A percentile compares a stretch with the other conserved stretches of the same genome.
These are phyloP conservation scores for Eueides isabella DNA, from an alignment of 1,140 invertebrate species.

Conservation along the genomic window DNA sequence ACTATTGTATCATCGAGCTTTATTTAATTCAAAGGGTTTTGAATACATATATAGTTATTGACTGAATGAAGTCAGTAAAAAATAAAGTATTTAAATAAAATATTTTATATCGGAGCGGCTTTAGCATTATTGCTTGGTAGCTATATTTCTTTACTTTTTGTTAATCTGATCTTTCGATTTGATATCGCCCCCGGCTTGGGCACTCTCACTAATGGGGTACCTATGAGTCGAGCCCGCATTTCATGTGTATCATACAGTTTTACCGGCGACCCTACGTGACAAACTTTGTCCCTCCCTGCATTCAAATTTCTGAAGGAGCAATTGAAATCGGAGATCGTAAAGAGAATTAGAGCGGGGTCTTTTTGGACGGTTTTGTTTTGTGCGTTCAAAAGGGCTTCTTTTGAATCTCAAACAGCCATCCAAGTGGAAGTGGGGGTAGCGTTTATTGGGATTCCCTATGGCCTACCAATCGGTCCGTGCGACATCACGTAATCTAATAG, in stretches of 20 bases:
- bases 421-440: constrained; percentile 76
- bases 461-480: constrained; percentile 75
- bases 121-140: constrained; percentile 51
- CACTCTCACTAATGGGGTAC: constrained; percentile 79
- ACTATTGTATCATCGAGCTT: constrained; percentile 53
- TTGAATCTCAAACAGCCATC: constrained; percentile 78
- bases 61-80: constrained; percentile 69
- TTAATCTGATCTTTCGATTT: constrained; percentile 75
- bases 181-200: constrained; percentile 71
- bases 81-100: constrained; percentile 72
- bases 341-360: constrained; percentile 81
- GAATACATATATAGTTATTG: constrained; percentile 58
- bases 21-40: constrained; percentile 72
- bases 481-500: constrained; percentile 79
- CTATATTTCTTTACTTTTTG: constrained; percentile 69
- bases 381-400: constrained; percentile 76
- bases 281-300: constrained; percentile 80
- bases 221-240: constrained; percentile 76
- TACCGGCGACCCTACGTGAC: constrained; percentile 76
- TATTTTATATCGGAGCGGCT: constrained; percentile 79
- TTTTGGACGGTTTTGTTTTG: constrained; percentile 78
- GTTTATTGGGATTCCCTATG: constrained; percentile 79
- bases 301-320: constrained; percentile 82
- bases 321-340: constrained; percentile 82
- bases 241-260: constrained; percentile 67